Evolutionary conservation across 1,140 invertebrate species (phyloP).

Genomic region (Sinella curviseta): DNA sequence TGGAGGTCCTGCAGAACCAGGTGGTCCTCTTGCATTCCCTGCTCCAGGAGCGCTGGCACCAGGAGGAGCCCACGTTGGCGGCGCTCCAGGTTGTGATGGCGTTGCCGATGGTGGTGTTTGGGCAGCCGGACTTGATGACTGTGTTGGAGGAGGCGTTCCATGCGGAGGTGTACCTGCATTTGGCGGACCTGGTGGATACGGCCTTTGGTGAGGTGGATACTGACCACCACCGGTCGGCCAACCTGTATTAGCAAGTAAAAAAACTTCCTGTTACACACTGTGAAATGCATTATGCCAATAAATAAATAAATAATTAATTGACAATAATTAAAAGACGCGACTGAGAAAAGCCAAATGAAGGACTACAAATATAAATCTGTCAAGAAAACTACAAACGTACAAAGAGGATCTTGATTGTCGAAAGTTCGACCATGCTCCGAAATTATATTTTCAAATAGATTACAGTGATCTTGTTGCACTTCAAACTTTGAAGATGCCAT

Average conservation of each 20-base stretch:
- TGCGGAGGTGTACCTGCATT: neutral
- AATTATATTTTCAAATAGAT: neutral
- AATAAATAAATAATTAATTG: no score
- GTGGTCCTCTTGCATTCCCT: neutral
- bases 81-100: neutral
- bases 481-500: neutral
- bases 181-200: constrained; percentile 28
- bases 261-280: no score
- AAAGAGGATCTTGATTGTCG: neutral
- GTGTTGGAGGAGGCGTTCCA: neutral
- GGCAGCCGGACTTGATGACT: neutral
- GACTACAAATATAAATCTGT: no score
- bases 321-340: no score
- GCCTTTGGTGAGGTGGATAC: constrained; percentile 40
- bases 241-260: constrained; percentile 27
- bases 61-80: neutral
- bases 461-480: neutral
- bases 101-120: constrained; percentile 4
- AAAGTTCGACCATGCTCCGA: neutral
- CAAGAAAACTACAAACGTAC: neutral
- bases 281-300: no score
- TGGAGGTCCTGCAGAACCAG: neutral
- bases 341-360: no score
- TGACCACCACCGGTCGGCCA: constrained; percentile 42
- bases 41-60: neutral